Evolutionary conservation across 2,888 invertebrate species (phyloP), one percentile per base, ranked within the genome.

Genomic region (Drosophila picticornis): DNA sequence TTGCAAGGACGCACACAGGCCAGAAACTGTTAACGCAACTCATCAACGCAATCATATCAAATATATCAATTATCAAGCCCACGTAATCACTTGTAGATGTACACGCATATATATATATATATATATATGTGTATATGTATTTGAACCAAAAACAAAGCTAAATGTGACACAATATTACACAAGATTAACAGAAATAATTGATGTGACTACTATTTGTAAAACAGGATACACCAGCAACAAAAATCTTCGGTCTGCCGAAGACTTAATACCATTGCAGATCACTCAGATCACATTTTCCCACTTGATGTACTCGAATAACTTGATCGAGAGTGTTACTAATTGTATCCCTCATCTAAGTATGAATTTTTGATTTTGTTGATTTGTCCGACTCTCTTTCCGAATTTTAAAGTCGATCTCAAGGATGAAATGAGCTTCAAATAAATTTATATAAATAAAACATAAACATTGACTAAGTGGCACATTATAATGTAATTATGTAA

Each of bases 21-120:
- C 67, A 77, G 61, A 53, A 80, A 75, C 70, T 75, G 75, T 67
- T 67, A 90, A 84, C 80, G 81, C 80, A 85, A 84, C 82, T 90
- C 91, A 90, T 86, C 75, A 90, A 91, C 83, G 88, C 81, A 84
- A 80, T 85, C 90, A 90, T 90, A 90, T 90, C 91, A 90, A 83
- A 66, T 71, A 80, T 60, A 74, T 82, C 83, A 81, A 78, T 78
- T 81, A 78, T 78, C 65, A 84, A 81, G 77, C 78, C 38, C 63
- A 66, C 68, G 69, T 72, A 77, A 55, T 51, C 66, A 56, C 36
- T 25, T 64, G 10, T 57, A 55, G 56, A 53, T 66, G 55, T 75
- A 57, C 56, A 53, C 46, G 40, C 58, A 55, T 27, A 55, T 31
- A 74, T 46, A 36, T 36, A 36, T 36, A 4, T 34, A 55, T 27